phyloP scores from a whole-genome alignment of 2,888 invertebrate genomes.

The Anthrax anthrax region DNA sequence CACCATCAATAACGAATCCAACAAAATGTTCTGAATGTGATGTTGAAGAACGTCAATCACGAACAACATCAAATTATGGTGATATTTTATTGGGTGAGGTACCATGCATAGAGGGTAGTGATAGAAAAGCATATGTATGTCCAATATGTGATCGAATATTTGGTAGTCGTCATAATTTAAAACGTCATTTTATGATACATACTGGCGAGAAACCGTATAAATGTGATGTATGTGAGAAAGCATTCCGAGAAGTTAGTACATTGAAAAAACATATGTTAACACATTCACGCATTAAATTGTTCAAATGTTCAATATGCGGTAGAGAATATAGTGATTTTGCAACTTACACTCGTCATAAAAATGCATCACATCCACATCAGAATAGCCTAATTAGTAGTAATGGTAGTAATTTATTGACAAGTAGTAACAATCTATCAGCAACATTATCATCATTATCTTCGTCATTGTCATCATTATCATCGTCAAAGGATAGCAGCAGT shows the following conservation, averaged over 20 bases:
- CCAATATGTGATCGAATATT: constrained; percentile 31
- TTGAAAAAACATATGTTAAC: constrained; percentile 32
- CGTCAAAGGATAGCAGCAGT: neutral
- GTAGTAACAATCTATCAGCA: no score
- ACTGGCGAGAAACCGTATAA: constrained; percentile 32
- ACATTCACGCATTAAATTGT: constrained; percentile 28
- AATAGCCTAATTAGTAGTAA: neutral
- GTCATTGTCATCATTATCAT: neutral
- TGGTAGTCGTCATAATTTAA: constrained; percentile 31
- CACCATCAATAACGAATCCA: constrained; percentile 25
- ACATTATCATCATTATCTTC: neutral
- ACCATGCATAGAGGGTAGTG: constrained; percentile 9
- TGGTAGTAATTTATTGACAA: no score
- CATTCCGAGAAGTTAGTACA: constrained; percentile 31
- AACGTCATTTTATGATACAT: constrained; percentile 33
- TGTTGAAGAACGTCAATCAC: neutral
- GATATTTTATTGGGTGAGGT: constrained; percentile 12
- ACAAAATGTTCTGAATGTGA: constrained; percentile 28
- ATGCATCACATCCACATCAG: neutral
- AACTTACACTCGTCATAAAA: constrained; percentile 25
- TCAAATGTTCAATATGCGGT: constrained; percentile 26
- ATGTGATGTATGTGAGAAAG: constrained; percentile 28
- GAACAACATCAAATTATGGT: constrained; percentile 2
- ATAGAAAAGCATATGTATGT: constrained; percentile 24
- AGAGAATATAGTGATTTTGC: constrained; percentile 28